Base-by-base conservation (phyloP, 1,140 invertebrate genomes). In the Himalopsyche phryganea region DNA sequence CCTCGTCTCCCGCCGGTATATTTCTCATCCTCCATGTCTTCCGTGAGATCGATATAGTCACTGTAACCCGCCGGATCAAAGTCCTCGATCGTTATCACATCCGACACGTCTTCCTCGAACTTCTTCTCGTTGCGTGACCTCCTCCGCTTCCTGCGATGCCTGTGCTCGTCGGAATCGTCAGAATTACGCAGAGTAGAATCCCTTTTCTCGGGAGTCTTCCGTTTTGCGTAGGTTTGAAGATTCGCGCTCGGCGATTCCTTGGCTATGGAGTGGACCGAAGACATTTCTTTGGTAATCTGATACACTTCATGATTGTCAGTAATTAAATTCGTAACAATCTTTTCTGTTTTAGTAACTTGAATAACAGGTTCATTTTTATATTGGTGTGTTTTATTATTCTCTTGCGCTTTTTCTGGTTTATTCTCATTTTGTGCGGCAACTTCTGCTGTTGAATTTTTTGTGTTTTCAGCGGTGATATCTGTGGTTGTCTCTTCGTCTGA, bases 401-500 rank as follows among this genome's bases (percentile, higher is more conserved):
- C 3, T 28, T n/a, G n/a, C n/a, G n/a, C n/a, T n/a, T n/a, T 28
- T 28, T 28, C 4, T 28, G 35, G 50, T 40, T 15, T 13, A 13
- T 11, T 11, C 3, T 10, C 20, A 48, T 51, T 56, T 50, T n/a
- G 44, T 46, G 11, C 20, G 20, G 20, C 19, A 7, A 11, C 46
- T 42, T 20, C 15, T 17, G 20, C 19, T 17, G 42, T 40, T 40
- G 32, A 18, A 23, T 18, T 40, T 5, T 49, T 49, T 15, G n/a
- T 1, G 5, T 2, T 23, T 57, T 50, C 45, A 3, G 28, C 45
- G n/a, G 33, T 15, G 1, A n/a, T n/a, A n/a, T 47, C 45, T 23
- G 45, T 52, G 38, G 17, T 36, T 1, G 45, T 38, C 6, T 83
- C 79, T 5, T 81, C 80, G 32, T 87, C 85, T 1, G 88, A 86